Conservation (phyloP, 2,113 vertebrate genomes). For the Aleadryas rufinucha region DNA sequence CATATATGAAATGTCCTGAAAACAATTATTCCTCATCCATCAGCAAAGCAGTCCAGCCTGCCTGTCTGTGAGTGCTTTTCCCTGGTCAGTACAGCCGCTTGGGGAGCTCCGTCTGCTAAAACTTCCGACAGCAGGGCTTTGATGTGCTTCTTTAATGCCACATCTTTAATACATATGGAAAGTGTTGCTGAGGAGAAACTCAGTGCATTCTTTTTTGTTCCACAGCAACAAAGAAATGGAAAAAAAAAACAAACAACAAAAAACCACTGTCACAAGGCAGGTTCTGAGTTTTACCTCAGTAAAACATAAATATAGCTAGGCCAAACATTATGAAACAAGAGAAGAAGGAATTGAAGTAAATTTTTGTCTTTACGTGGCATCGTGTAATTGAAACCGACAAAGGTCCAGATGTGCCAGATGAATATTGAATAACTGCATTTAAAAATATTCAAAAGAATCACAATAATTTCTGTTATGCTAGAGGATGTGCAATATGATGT, state of each 20-base stretch:
- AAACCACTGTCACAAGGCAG: not conserved
- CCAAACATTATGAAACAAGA: not conserved
- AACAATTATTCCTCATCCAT: not conserved
- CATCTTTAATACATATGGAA: not conserved
- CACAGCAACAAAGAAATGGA: not conserved
- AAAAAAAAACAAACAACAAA: too few relatives aligned
- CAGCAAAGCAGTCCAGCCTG: not conserved
- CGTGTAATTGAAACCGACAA: not conserved
- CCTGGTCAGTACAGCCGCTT: accelerated
- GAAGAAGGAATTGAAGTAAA: not conserved
- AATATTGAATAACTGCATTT: not conserved
- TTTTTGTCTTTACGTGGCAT: not conserved
- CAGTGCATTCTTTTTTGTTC: not conserved
- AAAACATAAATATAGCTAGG: not conserved
- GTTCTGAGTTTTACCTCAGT: not conserved
- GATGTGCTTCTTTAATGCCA: not conserved
- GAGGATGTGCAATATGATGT: not conserved
- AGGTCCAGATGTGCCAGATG: not conserved
- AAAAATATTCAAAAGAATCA: not conserved
- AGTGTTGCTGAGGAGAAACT: not conserved
- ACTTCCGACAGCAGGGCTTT: not conserved
- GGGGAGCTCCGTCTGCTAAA: not conserved
- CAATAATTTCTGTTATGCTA: not conserved
- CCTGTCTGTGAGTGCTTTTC: accelerated
- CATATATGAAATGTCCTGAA: not conserved